phyloP scores from a whole-genome alignment of 2,113 vertebrate species.

The Podarcis muralis region DNA sequence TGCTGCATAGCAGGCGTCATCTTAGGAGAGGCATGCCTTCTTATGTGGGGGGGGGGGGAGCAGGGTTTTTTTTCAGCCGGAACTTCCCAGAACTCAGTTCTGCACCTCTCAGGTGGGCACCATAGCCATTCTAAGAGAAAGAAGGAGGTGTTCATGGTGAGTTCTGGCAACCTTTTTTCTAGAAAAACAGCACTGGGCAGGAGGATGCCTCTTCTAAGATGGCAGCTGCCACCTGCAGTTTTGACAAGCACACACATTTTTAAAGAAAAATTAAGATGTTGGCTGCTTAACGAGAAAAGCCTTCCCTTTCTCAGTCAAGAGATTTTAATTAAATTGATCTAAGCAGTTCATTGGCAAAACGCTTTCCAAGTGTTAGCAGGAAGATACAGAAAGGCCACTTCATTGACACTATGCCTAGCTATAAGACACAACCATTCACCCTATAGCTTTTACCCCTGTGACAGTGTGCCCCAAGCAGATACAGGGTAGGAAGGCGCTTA shows the following conservation, averaged over 20 bases:
- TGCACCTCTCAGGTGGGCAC: no score
- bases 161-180: no score
- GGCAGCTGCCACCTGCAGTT: no score
- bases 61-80: no score
- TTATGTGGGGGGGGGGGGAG: no score
- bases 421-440: neutral
- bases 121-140: no score
- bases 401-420: neutral
- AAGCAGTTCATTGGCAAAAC: neutral
- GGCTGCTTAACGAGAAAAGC: neutral
- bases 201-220: no score
- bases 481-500: neutral
- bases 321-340: neutral
- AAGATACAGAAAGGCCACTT: neutral
- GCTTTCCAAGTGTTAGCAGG: neutral
- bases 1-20: neutral
- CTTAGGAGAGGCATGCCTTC: neutral
- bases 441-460: neutral
- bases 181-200: no score
- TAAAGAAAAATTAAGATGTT: neutral
- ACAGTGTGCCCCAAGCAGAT: neutral
- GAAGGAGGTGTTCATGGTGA: no score
- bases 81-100: no score
- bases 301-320: neutral
- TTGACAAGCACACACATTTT: no score